Percentiles rank a stretch among this genome's conserved stretches.
Evolutionary conservation across 2,113 vertebrate genomes (phyloP).

Genomic region (Tonatia bakeri): DNA sequence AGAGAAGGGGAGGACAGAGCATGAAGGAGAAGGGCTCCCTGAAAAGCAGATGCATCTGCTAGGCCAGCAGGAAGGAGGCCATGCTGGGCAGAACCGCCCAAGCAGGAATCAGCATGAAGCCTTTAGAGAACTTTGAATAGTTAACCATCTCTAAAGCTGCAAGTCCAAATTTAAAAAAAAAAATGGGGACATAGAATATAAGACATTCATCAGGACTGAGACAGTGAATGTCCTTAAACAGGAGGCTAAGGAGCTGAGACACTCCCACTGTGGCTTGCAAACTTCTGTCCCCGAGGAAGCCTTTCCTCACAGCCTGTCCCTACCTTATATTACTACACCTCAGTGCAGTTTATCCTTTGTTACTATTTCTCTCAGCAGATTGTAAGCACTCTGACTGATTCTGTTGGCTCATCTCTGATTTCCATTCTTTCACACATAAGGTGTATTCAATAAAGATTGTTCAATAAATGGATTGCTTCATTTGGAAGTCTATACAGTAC

Average conservation of each 20-base stretch:
- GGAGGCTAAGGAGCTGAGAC: neutral
- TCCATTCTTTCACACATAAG: neutral
- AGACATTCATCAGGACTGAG: neutral
- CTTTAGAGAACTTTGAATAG: neutral
- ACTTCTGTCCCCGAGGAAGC: neutral
- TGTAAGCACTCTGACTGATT: neutral
- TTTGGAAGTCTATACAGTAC: neutral
- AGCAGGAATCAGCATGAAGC: neutral
- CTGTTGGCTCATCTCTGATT: neutral
- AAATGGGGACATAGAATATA: neutral
- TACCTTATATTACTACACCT: neutral
- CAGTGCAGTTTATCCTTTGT: neutral
- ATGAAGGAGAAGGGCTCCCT: neutral
- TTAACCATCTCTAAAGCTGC: neutral
- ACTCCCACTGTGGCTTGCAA: accelerated
- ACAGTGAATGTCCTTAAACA: neutral
- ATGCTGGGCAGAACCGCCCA: neutral
- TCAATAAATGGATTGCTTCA: neutral
- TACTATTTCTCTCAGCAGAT: neutral
- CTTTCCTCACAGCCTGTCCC: neutral
- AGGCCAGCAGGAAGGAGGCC: neutral
- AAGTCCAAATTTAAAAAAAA: neutral
- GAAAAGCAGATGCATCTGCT: neutral
- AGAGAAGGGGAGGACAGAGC: neutral
- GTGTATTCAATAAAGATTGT: neutral